Percentiles rank a stretch among this genome's conserved stretches.
Conservation (phyloP, 1,140 invertebrate species). For the Anthonomus grandis region DNA sequence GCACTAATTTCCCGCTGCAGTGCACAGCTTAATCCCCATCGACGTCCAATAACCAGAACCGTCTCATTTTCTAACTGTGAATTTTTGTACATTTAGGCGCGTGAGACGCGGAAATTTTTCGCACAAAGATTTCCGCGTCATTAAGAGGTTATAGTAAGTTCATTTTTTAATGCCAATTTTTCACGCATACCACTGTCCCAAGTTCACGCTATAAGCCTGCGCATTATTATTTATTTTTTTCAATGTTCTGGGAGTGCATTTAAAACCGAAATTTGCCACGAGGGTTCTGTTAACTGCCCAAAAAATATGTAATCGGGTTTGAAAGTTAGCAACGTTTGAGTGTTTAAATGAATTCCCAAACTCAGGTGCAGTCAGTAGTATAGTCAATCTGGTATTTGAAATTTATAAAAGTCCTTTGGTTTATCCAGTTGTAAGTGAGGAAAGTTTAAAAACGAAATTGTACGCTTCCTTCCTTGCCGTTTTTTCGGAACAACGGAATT, state of each 20-base stretch:
- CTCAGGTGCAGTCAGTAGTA: too few relatives aligned
- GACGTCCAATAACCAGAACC: conserved; percentile 37
- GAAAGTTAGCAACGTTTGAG: too few relatives aligned
- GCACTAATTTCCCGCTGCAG: conserved; percentile 42
- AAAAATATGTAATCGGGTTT: too few relatives aligned
- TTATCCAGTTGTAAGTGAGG: too few relatives aligned
- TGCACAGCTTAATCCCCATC: conserved; percentile 39
- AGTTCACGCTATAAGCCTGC: conserved; percentile 17
- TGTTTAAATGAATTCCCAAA: too few relatives aligned
- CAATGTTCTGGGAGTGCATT: background rate
- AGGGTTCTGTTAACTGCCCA: too few relatives aligned
- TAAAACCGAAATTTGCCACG: too few relatives aligned
- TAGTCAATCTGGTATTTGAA: too few relatives aligned
- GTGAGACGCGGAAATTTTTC: background rate
- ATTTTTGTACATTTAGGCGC: conserved; percentile 13
- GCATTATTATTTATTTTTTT: conserved; percentile 1
- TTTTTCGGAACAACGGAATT: too few relatives aligned
- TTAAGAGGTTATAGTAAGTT: background rate
- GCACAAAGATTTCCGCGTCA: background rate
- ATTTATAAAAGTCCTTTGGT: too few relatives aligned
- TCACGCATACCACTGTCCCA: conserved; percentile 10
- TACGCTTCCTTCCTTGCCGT: too few relatives aligned
- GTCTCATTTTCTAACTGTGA: conserved; percentile 26
- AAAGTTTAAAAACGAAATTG: too few relatives aligned
- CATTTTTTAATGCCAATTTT: conserved; percentile 1